phyloP scores from a whole-genome alignment of 2,888 invertebrate genomes.

The Drosophila prolongata region DNA sequence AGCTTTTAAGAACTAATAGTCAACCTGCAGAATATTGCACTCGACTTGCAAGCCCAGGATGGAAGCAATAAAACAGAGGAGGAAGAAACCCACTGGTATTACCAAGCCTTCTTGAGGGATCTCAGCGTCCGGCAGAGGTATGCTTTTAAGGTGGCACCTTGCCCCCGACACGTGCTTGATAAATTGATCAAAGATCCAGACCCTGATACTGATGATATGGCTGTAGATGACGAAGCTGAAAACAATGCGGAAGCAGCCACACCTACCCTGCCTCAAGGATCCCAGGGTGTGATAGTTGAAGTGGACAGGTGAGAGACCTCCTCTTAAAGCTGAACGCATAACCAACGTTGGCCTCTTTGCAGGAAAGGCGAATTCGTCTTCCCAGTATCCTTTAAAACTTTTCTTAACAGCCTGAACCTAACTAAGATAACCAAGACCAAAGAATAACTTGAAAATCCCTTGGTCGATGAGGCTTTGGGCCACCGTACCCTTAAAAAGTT shows the following conservation, averaged over 20 bases:
- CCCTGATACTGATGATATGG: neutral
- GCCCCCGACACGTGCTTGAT: conserved; percentile 32
- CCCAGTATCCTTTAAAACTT: conserved; percentile 48
- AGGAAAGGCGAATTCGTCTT: conserved; percentile 46
- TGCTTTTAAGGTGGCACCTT: conserved; percentile 29
- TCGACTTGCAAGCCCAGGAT: conserved; percentile 34
- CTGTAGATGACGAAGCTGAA: too few species aligned
- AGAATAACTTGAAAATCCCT: neutral
- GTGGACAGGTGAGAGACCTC: conserved; percentile 26
- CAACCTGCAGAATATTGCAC: conserved; percentile 55
- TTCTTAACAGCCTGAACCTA: conserved; percentile 35
- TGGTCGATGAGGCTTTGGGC: conserved; percentile 1
- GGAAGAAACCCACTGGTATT: conserved; percentile 60
- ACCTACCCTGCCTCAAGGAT: too few species aligned
- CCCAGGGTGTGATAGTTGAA: neutral
- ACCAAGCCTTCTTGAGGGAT: conserved; percentile 47
- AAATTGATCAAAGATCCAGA: conserved; percentile 29
- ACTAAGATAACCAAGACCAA: neutral
- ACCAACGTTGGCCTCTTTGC: too few species aligned
- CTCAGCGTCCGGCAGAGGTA: conserved; percentile 42
- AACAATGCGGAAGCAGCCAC: too few species aligned
- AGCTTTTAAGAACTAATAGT: conserved; percentile 1
- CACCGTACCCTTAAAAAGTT: conserved; percentile 14
- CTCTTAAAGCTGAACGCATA: too few species aligned
- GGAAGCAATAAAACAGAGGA: conserved; percentile 33